Base-by-base conservation (phyloP, 2,888 invertebrate genomes). In the Synanthedon andrenaeformis region DNA sequence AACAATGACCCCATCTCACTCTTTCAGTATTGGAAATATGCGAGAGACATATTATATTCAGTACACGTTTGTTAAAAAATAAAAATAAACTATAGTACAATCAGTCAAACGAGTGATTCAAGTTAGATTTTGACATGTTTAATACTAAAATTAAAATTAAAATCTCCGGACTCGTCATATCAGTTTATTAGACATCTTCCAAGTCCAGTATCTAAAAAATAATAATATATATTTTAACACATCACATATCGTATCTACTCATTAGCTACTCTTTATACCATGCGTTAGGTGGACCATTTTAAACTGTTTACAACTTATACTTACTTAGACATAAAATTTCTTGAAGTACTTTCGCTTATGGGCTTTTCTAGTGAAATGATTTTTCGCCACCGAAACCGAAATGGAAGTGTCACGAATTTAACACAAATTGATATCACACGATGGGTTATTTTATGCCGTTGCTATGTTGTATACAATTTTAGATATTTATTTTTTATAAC, bases 161-260 rank as follows among this genome's bases (percentile, higher is more conserved):
- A 23, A 23, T 23, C 4, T 23, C 28, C 2, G 8, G 8, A 2
- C 8, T 35, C 35, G 35, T 35, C 35, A 35, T 8, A 10, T 35
- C 28, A 35, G 35, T 35, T 35, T 35, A 35, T 35, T 28, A 2
- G 2, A 3, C 35, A 35, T 35, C 35, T 35, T 35, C 8, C 1
- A 35, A 35, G 35, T 35, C 10, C 35, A 35, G 35, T 35, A 35
- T 35, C 8, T 35, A 35, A 35, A 35, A 6, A 23, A 23, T 5
- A 23, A 4, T 1, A 17, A 23, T 3, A 23, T 10, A 35, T 35
- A 35, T 35, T 35, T 70, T 80, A 81, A 82, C 71, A 80, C 80
- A 79, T 82, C 82, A 86, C 86, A 86, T 86, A 86, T 82, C 79
- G 74, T 64, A 71, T 76, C 79, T 82, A 82, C 76, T 82, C 79